Base-by-base conservation (phyloP, 2,888 invertebrate species). In the Sphaerophoria taeniata region DNA sequence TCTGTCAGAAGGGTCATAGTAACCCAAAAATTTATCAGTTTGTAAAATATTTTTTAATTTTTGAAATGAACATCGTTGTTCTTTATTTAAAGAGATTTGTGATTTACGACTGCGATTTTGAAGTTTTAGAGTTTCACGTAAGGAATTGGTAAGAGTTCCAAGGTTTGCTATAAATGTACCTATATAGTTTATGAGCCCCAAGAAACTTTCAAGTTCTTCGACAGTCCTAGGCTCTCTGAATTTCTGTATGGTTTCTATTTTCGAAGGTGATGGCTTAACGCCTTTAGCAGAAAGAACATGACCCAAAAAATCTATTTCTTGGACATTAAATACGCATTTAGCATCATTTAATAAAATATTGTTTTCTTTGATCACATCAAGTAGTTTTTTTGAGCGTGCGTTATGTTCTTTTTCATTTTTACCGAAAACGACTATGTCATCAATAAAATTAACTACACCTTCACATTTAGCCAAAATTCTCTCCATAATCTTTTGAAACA, bases 401-500 rank as follows among this genome's bases (percentile, higher is more conserved):
- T 53, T 53, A 53, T 53, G 53, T 53, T 53, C 53, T 11, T 53
- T 31, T 53, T 53, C 11, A 24, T 53, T 53, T 36, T 14, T 33
- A 14, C 33, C 56, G 14, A 56, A 56, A 36, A 56, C 34, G 7
- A 56, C 56, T 33, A 56, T 56, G 7, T 56, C 56, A 14, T 56
- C 34, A 56, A 56, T 56, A 56, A 56, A 56, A 34, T 56, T 56
- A 56, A 36, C 34, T 14, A 33, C 14, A 36, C 34, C 53, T 53
- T 53, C 53, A 53, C 53, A 53, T 53, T 53, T 53, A 31, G 31
- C 11, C 31, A 53, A 31, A 31, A 31, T 31, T 53, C 31, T 36
- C n/a, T 24, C 24, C 24, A 24, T 24, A 24, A 24, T 24, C 24
- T 24, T 24, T 24, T 24, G 24, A 24, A 24, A 24, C 24, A 24